Evolutionary conservation across 2,797 vertebrate genomes (phyloP).

Genomic region (Amblyopsis hoosieri): DNA sequence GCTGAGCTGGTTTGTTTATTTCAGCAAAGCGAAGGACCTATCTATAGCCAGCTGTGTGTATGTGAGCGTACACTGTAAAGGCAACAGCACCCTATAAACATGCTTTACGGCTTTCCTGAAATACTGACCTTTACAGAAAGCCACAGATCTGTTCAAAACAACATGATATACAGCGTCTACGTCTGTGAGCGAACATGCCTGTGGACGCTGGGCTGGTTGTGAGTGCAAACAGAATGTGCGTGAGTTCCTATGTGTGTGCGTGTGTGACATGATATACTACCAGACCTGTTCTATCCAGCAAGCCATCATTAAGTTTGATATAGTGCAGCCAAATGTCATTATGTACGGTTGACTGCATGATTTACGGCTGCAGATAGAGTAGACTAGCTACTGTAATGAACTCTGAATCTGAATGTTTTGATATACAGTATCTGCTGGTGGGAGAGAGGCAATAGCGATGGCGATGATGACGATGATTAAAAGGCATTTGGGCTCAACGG

Average conservation of each 20-base stretch:
- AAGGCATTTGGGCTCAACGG: slow-evolving; percentile 13
- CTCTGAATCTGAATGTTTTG: slow-evolving; percentile 43
- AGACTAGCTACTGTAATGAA: slow-evolving; percentile 66
- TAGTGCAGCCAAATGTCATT: slow-evolving; percentile 57
- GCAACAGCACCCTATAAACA: slow-evolving; percentile 50
- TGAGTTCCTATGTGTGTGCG: slow-evolving; percentile 15
- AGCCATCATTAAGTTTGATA: slow-evolving; percentile 68
- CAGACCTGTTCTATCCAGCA: slow-evolving; percentile 52
- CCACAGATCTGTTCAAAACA: slow-evolving; percentile 54
- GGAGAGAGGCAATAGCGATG: slow-evolving; percentile 50
- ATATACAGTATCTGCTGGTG: slow-evolving; percentile 53
- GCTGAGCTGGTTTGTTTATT: slow-evolving; percentile 5
- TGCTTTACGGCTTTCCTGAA: slow-evolving; percentile 56
- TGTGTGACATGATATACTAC: slow-evolving; percentile 50
- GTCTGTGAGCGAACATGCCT: slow-evolving; percentile 2
- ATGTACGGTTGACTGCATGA: slow-evolving; percentile 64
- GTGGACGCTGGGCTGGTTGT: slow-evolving; percentile 11
- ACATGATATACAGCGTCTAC: slow-evolving; percentile 39
- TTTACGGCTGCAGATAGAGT: slow-evolving; percentile 59
- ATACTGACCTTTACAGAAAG: slow-evolving; percentile 68
- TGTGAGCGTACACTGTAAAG: slow-evolving; percentile 31
- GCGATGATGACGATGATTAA: slow-evolving; percentile 43
- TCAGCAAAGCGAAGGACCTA: slow-evolving; percentile 12
- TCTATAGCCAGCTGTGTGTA: slow-evolving; percentile 28
- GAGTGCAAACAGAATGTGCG: background rate